Evolutionary conservation across 2,888 invertebrate genomes (phyloP).

Genomic region (Phlogophora meticulosa): DNA sequence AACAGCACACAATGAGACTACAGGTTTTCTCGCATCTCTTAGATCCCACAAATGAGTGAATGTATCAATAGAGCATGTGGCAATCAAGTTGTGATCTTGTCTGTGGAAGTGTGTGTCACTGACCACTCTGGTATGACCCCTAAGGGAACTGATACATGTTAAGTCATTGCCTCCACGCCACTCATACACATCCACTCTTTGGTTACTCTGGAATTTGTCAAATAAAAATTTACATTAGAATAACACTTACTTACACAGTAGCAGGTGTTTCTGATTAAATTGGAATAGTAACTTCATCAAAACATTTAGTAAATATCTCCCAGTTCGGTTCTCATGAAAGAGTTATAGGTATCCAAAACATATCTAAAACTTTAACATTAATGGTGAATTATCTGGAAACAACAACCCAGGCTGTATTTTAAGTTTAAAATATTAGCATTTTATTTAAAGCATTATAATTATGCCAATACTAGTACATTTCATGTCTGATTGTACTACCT

Average conservation of each 20-base stretch:
- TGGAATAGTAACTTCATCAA: too few species aligned
- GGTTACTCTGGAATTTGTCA: constrained; percentile 93
- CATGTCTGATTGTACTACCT: too few species aligned
- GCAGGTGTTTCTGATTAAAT: too few species aligned
- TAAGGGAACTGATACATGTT: constrained; percentile 93
- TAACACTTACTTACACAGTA: neutral
- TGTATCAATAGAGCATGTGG: constrained; percentile 98
- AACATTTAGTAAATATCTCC: neutral
- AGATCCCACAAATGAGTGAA: constrained; percentile 98
- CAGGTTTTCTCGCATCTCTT: constrained; percentile 95
- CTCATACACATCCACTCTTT: constrained; percentile 96
- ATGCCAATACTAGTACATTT: too few species aligned
- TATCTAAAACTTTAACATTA: too few species aligned
- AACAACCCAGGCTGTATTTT: too few species aligned
- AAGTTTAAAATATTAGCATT: too few species aligned
- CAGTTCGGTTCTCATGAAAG: neutral
- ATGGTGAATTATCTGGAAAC: too few species aligned
- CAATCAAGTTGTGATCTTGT: constrained; percentile 89
- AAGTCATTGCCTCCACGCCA: constrained; percentile 94
- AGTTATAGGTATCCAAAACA: too few species aligned
- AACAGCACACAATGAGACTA: constrained; percentile 96
- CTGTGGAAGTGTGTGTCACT: constrained; percentile 98
- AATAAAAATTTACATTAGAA: neutral
- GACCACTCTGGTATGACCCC: constrained; percentile 96
- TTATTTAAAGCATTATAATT: too few species aligned